Base-by-base conservation (phyloP, 23 tunicate species). In the Ciona savignyi region DNA sequence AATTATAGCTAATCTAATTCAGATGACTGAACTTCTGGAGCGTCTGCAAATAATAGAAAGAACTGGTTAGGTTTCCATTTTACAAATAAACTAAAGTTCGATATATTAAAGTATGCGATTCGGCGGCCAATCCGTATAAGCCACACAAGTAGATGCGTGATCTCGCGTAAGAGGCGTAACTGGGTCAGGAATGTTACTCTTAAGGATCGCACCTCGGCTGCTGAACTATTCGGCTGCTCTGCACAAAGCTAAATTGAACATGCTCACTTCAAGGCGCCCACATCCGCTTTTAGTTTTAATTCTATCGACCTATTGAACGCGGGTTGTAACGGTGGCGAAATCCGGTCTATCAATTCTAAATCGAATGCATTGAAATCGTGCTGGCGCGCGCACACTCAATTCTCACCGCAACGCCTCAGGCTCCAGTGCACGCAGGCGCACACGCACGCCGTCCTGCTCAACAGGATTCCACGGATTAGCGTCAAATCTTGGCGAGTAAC, bases 391-490 rank as follows among this genome's bases (percentile, higher is more conserved):
- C 56, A 42, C 56, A 42, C 56, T 42, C 56, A 42, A 9, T 42
- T 9, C 56, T 9, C 15, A 42, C 22, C 28, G 27, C 28, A 63
- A 4, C 68, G 28, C 68, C 68, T 11, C 28, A 21, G 28, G 68
- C 68, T 23, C 28, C 4, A 2, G 32, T 3, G 73, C 23, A n/a
- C 73, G 73, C 23, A 4, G 23, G 32, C 51, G 51, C 51, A 31
- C 73, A 33, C 51, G 3, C 73, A 69, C 73, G 25, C 73, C 19
- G 15, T 24, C 33, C 15, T 42, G 26, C 51, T 3, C 51, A 35
- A 3, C 51, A 34, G 34, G 73, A 69, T 69, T 31, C 73, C 51
- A 27, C 4, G 73, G 73, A 69, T 69, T 69, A 69, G 25, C 25
- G 73, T 69, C 21, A 69, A 69, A 69, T 30, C 51, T 35, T 32